Percentiles rank a stretch among this genome's conserved stretches.
These are phyloP conservation scores for Onthophagus taurus DNA, from an alignment of 1,140 invertebrate species.

Conservation along the genomic window DNA sequence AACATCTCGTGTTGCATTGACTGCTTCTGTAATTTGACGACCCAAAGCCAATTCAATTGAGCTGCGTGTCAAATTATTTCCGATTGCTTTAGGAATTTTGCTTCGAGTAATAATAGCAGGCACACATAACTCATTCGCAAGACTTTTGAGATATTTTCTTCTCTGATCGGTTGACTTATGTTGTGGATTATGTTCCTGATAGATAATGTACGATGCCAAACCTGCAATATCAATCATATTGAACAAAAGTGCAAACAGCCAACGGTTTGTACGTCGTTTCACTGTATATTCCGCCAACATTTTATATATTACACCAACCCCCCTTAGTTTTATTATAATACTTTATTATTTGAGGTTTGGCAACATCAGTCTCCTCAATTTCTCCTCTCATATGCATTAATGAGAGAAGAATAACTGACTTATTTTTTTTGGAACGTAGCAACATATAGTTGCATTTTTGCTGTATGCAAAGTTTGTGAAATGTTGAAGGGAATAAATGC, in stretches of 20 bases:
- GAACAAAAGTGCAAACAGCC: not conserved
- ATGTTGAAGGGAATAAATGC: slow-evolving; percentile 3
- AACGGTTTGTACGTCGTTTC: not conserved
- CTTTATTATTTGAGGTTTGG: slow-evolving; percentile 3
- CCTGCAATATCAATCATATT: slow-evolving; percentile 1
- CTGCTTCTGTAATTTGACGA: too few relatives aligned
- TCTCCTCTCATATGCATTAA: slow-evolving; percentile 3
- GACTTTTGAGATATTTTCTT: slow-evolving; percentile 7
- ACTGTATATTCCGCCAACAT: too few relatives aligned
- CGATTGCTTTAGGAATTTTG: not conserved
- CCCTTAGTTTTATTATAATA: slow-evolving; percentile 3
- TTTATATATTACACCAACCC: slow-evolving; percentile 3
- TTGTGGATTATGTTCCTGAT: not conserved
- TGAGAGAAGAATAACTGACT: slow-evolving; percentile 1
- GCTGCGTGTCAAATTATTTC: slow-evolving; percentile 4
- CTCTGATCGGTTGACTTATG: not conserved
- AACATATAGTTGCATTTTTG: slow-evolving; percentile 3
- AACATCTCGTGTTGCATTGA: too few relatives aligned
- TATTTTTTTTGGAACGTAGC: slow-evolving; percentile 4
- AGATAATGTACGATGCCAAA: slow-evolving; percentile 4
- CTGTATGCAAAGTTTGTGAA: slow-evolving; percentile 1
- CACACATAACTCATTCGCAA: slow-evolving; percentile 4
- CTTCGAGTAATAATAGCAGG: slow-evolving; percentile 2
- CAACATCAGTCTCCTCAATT: slow-evolving; percentile 4
- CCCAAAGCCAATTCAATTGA: too few relatives aligned